Conservation (phyloP, 2,113 vertebrate genomes). For the Rhodinocichla rosea region DNA sequence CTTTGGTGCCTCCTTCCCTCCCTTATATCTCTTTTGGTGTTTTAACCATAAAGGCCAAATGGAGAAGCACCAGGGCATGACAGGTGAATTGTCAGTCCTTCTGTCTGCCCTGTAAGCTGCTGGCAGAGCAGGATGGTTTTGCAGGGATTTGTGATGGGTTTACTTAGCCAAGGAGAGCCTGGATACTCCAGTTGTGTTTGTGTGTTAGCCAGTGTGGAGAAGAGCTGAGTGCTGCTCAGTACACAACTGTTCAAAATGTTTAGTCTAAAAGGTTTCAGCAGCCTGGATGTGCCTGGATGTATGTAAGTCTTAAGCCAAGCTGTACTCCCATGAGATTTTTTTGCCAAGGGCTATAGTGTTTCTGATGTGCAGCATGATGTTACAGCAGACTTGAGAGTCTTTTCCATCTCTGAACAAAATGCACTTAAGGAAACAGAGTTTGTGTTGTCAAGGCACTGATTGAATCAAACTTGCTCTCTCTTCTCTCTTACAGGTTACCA, state of each 20-base stretch:
- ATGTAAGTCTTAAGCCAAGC: not conserved
- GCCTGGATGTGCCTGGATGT: not conserved
- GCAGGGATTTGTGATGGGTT: not conserved
- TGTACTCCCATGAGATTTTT: not conserved
- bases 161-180: not conserved
- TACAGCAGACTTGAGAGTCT: conserved; percentile 7
- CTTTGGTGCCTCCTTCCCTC: not conserved
- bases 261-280: not conserved
- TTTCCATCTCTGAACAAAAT: conserved; percentile 4
- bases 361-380: not conserved
- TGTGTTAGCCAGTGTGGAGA: not conserved
- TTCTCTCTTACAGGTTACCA: conserved; percentile 79
- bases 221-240: not conserved
- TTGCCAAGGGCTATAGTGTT: not conserved
- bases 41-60: not conserved
- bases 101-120: not conserved
- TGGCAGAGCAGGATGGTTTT: not conserved
- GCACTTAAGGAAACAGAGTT: conserved; percentile 59
- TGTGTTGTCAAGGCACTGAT: conserved; percentile 41
- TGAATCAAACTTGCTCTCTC: conserved; percentile 66
- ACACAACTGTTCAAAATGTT: not conserved
- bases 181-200: not conserved
- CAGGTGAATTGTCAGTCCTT: not conserved
- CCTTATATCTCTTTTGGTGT: not conserved
- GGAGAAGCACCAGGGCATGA: not conserved